Percentiles rank a stretch among this genome's conserved stretches.
phyloP scores from a whole-genome alignment of 1,140 invertebrate genomes.

The Sitobion miscanthi region DNA sequence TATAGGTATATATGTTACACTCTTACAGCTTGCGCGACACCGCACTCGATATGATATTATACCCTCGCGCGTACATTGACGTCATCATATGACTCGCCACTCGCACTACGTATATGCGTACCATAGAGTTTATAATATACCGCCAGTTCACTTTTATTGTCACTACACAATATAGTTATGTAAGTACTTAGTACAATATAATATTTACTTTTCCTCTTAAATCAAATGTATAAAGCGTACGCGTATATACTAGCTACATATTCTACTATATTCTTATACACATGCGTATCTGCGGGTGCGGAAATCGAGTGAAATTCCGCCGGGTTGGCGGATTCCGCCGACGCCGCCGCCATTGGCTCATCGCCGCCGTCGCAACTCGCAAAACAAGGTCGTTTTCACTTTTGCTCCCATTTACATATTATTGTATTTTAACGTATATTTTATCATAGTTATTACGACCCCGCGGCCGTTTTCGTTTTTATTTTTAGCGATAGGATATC shows the following conservation, averaged over 20 bases:
- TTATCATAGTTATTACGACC: background rate
- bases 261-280: background rate
- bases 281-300: background rate
- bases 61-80: background rate
- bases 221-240: background rate
- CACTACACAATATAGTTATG: background rate
- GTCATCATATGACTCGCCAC: background rate
- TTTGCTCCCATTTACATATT: constrained; percentile 48
- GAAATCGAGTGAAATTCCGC: background rate
- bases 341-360: background rate
- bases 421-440: background rate
- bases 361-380: background rate
- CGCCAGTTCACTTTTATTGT: background rate
- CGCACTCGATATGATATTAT: constrained; percentile 10
- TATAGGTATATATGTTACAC: background rate
- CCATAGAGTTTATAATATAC: background rate
- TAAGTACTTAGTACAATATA: background rate
- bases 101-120: background rate
- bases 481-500: background rate
- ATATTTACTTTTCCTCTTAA: background rate
- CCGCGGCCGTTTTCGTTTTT: background rate
- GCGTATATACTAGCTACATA: too few species aligned
- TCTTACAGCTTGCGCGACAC: background rate
- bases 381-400: constrained; percentile 53
- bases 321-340: background rate